These are phyloP conservation scores for Planiliza haematocheilus DNA, from an alignment of 2,113 vertebrate species.

Conservation along the genomic window DNA sequence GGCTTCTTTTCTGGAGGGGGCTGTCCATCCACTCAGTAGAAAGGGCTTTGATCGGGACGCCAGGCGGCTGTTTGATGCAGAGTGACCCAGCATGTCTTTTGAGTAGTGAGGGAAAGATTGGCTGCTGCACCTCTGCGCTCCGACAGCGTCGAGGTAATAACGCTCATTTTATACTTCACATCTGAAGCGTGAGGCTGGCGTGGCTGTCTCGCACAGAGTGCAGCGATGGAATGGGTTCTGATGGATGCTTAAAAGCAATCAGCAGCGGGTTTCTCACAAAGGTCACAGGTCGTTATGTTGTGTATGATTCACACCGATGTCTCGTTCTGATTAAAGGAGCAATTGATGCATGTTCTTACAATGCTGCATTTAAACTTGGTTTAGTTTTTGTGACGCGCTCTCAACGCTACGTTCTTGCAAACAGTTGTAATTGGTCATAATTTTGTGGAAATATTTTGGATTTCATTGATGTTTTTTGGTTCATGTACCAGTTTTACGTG, in stretches of 20 bases:
- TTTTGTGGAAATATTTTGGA: too few species aligned
- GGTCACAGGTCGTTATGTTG: background rate
- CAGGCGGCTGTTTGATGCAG: constrained; percentile 20
- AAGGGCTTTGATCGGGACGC: constrained; percentile 28
- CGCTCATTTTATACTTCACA: constrained; percentile 23
- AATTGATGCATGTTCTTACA: too few species aligned
- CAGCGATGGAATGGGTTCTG: background rate
- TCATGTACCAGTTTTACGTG: too few species aligned
- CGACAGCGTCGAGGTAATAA: constrained; percentile 19
- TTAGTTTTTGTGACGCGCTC: too few species aligned
- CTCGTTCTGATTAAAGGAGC: too few species aligned
- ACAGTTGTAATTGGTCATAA: too few species aligned
- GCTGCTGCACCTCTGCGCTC: constrained; percentile 21
- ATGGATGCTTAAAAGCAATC: background rate
- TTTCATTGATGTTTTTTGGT: too few species aligned
- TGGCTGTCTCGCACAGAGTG: background rate
- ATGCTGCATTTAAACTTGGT: too few species aligned
- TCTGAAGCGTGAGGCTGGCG: background rate
- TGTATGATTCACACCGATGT: background rate
- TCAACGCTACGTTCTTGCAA: too few species aligned
- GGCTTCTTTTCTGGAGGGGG: background rate
- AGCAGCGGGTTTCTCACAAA: background rate
- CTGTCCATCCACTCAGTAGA: background rate
- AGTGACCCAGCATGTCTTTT: constrained; percentile 12
- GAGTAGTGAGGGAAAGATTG: constrained; percentile 13